Conservation (phyloP, 2,113 vertebrate species). For the Corydoras sp. region DNA sequence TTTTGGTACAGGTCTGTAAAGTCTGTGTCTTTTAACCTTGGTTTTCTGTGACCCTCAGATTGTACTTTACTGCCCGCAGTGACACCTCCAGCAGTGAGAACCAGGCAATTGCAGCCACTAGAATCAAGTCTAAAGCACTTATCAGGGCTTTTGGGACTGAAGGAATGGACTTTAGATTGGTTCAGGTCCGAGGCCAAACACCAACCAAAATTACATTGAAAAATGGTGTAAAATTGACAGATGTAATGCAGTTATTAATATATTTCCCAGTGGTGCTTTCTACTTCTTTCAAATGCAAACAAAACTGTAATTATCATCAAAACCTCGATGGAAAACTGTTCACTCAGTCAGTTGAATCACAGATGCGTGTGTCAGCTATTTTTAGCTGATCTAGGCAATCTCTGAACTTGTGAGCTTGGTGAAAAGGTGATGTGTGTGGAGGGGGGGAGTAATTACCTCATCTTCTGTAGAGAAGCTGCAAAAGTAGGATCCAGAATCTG, state of each 20-base stretch:
- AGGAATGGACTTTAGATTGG: slow-evolving; percentile 10
- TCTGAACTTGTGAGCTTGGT: slow-evolving; percentile 30
- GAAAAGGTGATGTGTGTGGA: neutral
- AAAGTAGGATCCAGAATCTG: slow-evolving; percentile 39
- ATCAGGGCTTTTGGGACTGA: slow-evolving; percentile 6
- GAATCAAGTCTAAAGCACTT: slow-evolving; percentile 13
- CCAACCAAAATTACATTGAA: neutral
- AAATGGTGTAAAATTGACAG: neutral
- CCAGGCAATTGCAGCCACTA: slow-evolving; percentile 16
- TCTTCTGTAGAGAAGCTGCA: slow-evolving; percentile 36
- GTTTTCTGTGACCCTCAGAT: neutral
- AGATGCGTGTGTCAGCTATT: slow-evolving; percentile 42
- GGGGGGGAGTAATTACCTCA: slow-evolving; percentile 43
- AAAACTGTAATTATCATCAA: slow-evolving; percentile 27
- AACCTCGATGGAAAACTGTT: slow-evolving; percentile 26
- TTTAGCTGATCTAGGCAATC: slow-evolving; percentile 43
- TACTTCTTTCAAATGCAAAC: neutral
- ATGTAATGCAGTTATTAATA: too few species aligned
- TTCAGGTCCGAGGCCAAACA: neutral
- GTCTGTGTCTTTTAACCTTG: slow-evolving; percentile 25
- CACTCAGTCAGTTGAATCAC: slow-evolving; percentile 1
- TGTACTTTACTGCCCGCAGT: neutral
- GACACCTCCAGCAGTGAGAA: slow-evolving; percentile 17
- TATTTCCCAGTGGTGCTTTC: neutral
- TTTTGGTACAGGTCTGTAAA: neutral